These are phyloP conservation scores for Chondrilla cf. caribensis DNA, from an alignment of 37 sponge, comb jelly and placozoan species.

Conservation along the genomic window DNA sequence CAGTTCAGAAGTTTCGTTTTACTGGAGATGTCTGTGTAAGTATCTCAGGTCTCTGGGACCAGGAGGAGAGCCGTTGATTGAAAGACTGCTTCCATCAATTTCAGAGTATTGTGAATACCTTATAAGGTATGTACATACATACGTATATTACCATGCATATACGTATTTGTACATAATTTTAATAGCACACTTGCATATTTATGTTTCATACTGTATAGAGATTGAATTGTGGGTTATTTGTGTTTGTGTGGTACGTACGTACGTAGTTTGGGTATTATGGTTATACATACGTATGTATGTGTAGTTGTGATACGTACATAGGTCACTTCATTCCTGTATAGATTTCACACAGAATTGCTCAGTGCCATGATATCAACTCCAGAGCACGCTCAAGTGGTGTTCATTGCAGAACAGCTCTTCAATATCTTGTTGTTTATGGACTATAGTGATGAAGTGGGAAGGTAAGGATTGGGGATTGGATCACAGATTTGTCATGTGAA, in stretches of 20 bases:
- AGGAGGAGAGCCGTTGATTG: slow-evolving; percentile 40
- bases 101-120: slow-evolving; percentile 69
- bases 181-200: neutral
- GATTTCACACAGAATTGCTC: neutral
- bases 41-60: slow-evolving; percentile 40
- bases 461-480: no score
- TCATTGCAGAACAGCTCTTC: slow-evolving; percentile 62
- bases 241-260: no score
- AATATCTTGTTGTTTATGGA: slow-evolving; percentile 44
- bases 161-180: neutral
- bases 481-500: no score
- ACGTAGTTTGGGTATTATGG: no score
- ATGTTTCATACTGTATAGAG: neutral
- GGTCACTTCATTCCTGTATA: neutral
- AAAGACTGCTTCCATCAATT: slow-evolving; percentile 58
- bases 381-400: slow-evolving; percentile 22
- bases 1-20: slow-evolving; percentile 60
- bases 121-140: slow-evolving; percentile 28
- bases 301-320: neutral
- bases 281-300: neutral
- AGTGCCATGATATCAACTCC: neutral
- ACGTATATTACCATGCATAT: neutral
- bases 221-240: no score
- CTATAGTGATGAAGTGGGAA: slow-evolving; percentile 77
- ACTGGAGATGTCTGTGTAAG: slow-evolving; percentile 66